A percentile compares a stretch with the other conserved stretches of the same genome.
These are phyloP conservation scores for Lamellibrachia luymesi DNA, from an alignment of 1,140 invertebrate genomes.

Conservation along the genomic window DNA sequence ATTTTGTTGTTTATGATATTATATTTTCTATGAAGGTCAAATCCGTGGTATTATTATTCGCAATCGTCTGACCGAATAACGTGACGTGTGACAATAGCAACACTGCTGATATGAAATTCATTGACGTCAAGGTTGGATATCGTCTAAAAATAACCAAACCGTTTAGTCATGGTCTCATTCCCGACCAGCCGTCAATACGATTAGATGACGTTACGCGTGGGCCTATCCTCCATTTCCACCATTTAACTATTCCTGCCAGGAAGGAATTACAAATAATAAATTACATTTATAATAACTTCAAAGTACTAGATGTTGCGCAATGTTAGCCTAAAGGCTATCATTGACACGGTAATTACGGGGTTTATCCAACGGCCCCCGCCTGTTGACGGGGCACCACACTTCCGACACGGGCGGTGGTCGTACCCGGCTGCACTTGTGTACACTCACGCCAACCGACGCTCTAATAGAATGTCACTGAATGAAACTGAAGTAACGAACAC, in stretches of 20 bases:
- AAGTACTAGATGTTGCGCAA: background rate
- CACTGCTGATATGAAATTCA: background rate
- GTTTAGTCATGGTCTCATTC: background rate
- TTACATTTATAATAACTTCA: too few species aligned
- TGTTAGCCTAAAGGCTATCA: background rate
- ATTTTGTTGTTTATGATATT: background rate
- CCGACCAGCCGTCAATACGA: background rate
- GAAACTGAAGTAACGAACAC: background rate
- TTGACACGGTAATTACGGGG: background rate
- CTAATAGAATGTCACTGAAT: background rate
- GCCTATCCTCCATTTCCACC: too few species aligned
- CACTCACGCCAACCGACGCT: background rate
- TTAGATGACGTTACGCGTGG: background rate
- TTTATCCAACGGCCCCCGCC: background rate
- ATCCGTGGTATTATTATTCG: background rate
- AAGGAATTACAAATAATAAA: too few species aligned
- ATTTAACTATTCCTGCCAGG: too few species aligned
- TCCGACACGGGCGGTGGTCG: background rate
- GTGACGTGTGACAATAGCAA: background rate
- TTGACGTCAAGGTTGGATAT: background rate
- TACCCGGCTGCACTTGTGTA: background rate
- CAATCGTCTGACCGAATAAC: background rate
- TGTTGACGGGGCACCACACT: background rate
- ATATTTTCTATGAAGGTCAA: background rate
- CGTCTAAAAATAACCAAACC: background rate